phyloP scores from a whole-genome alignment of 2,113 vertebrate species.

The Pollachius pollachius region DNA sequence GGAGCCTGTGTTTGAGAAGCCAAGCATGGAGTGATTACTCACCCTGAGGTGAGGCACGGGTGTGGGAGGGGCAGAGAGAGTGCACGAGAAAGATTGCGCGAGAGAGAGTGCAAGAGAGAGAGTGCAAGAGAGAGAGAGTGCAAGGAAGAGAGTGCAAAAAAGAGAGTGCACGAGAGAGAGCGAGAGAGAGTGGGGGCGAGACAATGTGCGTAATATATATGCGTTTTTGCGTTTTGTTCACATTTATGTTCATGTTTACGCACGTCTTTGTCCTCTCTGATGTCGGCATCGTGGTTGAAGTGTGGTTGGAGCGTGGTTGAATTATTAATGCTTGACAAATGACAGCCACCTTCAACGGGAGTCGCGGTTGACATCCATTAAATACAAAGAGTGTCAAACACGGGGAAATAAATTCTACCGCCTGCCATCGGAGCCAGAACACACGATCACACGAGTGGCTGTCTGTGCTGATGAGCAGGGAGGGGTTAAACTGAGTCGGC shows the following conservation, averaged over 20 bases:
- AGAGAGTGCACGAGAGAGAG: too few species aligned
- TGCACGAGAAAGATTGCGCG: too few species aligned
- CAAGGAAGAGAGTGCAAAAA: too few species aligned
- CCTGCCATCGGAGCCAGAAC: slow-evolving; percentile 28
- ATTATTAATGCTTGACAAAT: slow-evolving; percentile 77
- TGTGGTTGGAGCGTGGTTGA: slow-evolving; percentile 41
- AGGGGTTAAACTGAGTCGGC: slow-evolving; percentile 31
- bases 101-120: background rate
- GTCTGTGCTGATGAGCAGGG: background rate
- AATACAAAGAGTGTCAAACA: slow-evolving; percentile 60
- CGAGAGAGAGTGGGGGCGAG: background rate
- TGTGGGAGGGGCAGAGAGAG: too few species aligned
- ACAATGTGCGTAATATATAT: slow-evolving; percentile 2
- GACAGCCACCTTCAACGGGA: slow-evolving; percentile 59
- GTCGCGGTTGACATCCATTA: slow-evolving; percentile 59
- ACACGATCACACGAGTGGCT: slow-evolving; percentile 15
- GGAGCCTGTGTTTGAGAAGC: slow-evolving; percentile 27
- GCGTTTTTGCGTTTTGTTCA: background rate
- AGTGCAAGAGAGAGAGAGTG: background rate
- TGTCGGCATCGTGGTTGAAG: background rate
- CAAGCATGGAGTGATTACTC: slow-evolving; percentile 28
- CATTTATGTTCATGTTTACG: background rate
- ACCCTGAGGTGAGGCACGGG: slow-evolving; percentile 33
- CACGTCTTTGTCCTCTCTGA: background rate
- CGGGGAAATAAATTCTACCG: slow-evolving; percentile 52